These are phyloP conservation scores for Tetranychus piercei DNA, from an alignment of 2,888 invertebrate species.

Conservation along the genomic window DNA sequence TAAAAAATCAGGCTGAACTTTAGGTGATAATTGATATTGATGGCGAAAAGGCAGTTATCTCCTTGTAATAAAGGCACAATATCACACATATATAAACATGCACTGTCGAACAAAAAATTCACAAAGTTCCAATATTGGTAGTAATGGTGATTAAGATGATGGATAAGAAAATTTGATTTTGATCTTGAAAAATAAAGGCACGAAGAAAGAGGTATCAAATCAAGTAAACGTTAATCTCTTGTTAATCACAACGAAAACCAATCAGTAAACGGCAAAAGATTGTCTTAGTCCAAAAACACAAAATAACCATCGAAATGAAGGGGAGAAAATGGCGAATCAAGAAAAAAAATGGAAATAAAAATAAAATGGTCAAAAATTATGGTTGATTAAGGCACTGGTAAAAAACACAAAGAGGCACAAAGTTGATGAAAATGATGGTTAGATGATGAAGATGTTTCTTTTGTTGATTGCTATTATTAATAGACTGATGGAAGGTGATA, in stretches of 20 bases:
- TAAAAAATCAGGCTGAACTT: neutral
- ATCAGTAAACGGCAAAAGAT: neutral
- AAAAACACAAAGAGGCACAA: neutral
- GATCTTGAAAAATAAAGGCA: neutral
- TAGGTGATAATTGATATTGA: neutral
- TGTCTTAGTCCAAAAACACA: too few relatives aligned
- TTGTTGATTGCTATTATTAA: neutral
- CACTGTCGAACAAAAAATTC: neutral
- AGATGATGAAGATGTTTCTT: neutral
- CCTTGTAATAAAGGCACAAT: neutral
- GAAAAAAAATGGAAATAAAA: neutral
- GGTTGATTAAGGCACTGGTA: neutral
- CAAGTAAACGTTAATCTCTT: neutral
- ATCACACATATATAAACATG: slow-evolving; percentile 6
- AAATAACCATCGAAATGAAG: too few relatives aligned
- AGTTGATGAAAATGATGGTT: neutral
- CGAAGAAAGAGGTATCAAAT: slow-evolving; percentile 3
- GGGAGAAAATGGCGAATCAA: neutral
- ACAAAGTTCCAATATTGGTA: neutral
- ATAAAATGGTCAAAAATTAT: neutral
- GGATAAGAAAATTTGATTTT: neutral
- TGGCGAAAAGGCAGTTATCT: neutral
- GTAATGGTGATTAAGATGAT: neutral
- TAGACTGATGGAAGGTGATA: neutral
- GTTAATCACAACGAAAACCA: neutral